phyloP scores from a whole-genome alignment of 2,113 vertebrate genomes.

The Sebastes fasciatus region DNA sequence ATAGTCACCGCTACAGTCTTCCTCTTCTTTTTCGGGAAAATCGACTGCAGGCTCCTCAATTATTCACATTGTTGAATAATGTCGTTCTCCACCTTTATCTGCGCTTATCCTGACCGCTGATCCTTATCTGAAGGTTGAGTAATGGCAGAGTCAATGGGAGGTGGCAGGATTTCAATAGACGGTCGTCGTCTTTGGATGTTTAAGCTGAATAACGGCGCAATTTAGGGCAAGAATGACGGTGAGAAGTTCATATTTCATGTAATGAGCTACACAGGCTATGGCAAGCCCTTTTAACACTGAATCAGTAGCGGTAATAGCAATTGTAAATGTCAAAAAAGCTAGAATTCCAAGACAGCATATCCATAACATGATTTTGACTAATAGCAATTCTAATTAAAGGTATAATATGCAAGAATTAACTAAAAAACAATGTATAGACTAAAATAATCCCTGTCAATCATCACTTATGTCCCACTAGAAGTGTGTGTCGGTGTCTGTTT shows the following conservation, averaged over 20 bases:
- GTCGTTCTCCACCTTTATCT: conserved; percentile 53
- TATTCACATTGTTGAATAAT: conserved; percentile 66
- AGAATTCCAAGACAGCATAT: neutral
- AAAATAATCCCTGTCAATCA: too few species aligned
- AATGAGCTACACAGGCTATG: neutral
- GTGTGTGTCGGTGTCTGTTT: too few species aligned
- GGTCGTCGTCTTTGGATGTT: conserved; percentile 22
- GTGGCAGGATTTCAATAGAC: conserved; percentile 52
- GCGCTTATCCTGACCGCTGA: conserved; percentile 42
- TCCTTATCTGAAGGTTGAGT: conserved; percentile 72
- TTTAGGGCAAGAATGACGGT: conserved; percentile 24
- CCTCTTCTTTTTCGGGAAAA: conserved; percentile 44
- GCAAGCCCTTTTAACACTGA: neutral
- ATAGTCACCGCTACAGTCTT: conserved; percentile 3
- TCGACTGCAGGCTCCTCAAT: conserved; percentile 61
- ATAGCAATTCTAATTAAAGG: neutral
- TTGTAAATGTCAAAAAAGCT: neutral
- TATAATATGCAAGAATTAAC: neutral
- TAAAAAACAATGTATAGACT: too few species aligned
- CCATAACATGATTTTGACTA: neutral
- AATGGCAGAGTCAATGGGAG: conserved; percentile 57
- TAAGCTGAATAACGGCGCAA: conserved; percentile 27
- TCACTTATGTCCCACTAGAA: too few species aligned
- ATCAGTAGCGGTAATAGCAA: neutral
- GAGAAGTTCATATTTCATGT: conserved; percentile 32